Evolutionary conservation across 2,888 invertebrate genomes (phyloP), one percentile per base, ranked within the genome.

Genomic region (Perizoma flavofasciatum): DNA sequence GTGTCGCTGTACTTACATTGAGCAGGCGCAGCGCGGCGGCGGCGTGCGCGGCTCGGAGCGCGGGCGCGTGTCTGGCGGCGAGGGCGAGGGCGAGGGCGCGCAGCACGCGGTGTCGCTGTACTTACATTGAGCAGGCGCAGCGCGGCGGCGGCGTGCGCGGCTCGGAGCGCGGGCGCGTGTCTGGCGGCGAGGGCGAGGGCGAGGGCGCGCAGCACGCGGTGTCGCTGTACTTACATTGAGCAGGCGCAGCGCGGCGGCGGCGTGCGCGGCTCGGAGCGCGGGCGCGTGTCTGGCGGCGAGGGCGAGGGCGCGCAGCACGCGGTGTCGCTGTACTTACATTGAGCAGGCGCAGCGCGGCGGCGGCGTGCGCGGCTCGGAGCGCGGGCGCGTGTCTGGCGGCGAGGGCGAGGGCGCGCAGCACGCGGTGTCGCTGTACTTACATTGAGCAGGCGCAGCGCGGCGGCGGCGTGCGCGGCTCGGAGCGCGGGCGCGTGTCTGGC

Each of bases 171-270:
- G 5, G 78, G 70, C 60, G 55, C 55, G 63, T 69, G 53, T n/a
- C n/a, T n/a, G n/a, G n/a, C n/a, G 65, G 33, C 32, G 65, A 63
- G 41, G 53, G 68, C 56, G 65, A 65, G 51, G 68, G 51, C 66
- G 48, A 84, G 77, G 43, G 79, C 81, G 3, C 71, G 71, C 75
- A 88, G 75, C 70, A 83, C 79, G 61, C 82, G 82, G n/a, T 11
- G 6, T 37, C 9, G 5, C 9, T 9, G 49, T 10, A 8, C 0
- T 67, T 4, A 79, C 80, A 11, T 67, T 72, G n/a, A 81, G 53
- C 9, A 78, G 43, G 32, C 65, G 45, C 51, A 69, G 44, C 22
- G 44, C 44, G 44, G 44, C 44, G 44, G 58, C 49, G 68, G 72
- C 40, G 49, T 40, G 58, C 9, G 81, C 74, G 5, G 72, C 71